Conservation (phyloP, 2,797 vertebrate genomes). For the Pterois miles region DNA sequence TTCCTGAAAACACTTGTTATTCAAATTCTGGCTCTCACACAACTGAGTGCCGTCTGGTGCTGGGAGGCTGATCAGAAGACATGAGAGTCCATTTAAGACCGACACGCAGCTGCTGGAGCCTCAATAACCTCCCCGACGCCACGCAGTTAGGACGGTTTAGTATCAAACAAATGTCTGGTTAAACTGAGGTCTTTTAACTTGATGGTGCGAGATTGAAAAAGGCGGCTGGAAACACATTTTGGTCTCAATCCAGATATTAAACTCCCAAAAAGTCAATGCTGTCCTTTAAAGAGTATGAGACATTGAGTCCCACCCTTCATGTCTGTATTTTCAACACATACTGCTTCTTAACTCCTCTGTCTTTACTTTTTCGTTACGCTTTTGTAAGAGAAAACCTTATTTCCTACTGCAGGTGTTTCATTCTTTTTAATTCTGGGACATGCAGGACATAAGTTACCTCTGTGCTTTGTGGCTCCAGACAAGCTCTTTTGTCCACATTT, state of each 20-base stretch:
- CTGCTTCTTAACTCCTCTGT: not conserved
- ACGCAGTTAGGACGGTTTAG: not conserved
- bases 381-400: not conserved
- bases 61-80: slow-evolving; percentile 62
- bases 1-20: slow-evolving; percentile 78
- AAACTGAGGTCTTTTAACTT: not conserved
- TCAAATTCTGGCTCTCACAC: slow-evolving; percentile 74
- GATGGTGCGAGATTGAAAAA: not conserved
- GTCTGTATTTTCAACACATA: not conserved
- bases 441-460: slow-evolving; percentile 46
- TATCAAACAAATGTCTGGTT: slow-evolving; percentile 5
- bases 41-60: slow-evolving; percentile 63
- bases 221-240: not conserved
- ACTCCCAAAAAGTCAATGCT: not conserved
- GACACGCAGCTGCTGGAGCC: slow-evolving; percentile 70
- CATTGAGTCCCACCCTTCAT: not conserved
- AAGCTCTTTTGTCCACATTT: slow-evolving; percentile 65
- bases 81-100: slow-evolving; percentile 58
- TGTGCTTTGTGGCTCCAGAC: slow-evolving; percentile 54
- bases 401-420: slow-evolving; percentile 52
- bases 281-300: not conserved
- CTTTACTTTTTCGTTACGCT: no score
- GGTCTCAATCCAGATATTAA: not conserved
- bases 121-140: slow-evolving; percentile 23
- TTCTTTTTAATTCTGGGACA: slow-evolving; percentile 31